A percentile compares a stretch with the other conserved stretches of the same genome.
Conservation (phyloP, 2,797 vertebrate species). For the Ambastaia sidthimunki region DNA sequence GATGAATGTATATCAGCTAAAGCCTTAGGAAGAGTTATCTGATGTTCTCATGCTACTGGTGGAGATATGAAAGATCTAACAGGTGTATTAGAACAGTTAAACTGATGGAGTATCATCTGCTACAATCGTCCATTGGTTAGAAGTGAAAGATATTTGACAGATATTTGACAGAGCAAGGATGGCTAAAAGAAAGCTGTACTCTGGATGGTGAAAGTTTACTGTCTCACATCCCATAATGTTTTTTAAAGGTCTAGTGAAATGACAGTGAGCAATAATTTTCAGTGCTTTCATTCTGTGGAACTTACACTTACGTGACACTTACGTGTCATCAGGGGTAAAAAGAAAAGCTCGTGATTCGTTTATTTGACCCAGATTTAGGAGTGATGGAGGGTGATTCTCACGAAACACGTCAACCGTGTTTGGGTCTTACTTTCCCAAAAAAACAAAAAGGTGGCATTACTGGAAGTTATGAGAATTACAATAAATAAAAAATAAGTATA, state of each 20-base stretch:
- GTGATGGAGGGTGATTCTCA: too few species aligned
- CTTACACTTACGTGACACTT: too few species aligned
- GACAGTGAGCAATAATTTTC: slow-evolving; percentile 24
- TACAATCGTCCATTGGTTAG: slow-evolving; percentile 13
- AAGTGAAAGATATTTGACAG: slow-evolving; percentile 9
- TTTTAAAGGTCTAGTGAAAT: not conserved
- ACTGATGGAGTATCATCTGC: not conserved
- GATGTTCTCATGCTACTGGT: slow-evolving; percentile 15
- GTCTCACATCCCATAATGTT: slow-evolving; percentile 1
- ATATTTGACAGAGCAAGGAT: slow-evolving; percentile 15
- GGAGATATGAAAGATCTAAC: slow-evolving; percentile 9
- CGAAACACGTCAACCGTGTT: too few species aligned
- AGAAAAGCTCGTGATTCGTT: too few species aligned
- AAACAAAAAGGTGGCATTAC: too few species aligned
- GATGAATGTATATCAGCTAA: slow-evolving; percentile 28
- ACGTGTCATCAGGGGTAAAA: too few species aligned
- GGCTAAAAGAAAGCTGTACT: not conserved
- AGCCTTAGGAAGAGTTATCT: slow-evolving; percentile 23
- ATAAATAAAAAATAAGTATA: too few species aligned
- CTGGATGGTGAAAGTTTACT: not conserved
- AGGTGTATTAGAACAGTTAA: not conserved
- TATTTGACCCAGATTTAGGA: too few species aligned
- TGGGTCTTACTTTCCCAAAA: too few species aligned
- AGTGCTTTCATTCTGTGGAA: not conserved
- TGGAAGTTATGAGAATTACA: too few species aligned